Conservation (phyloP, 2,888 invertebrate genomes). For the Uropetala carovei region DNA sequence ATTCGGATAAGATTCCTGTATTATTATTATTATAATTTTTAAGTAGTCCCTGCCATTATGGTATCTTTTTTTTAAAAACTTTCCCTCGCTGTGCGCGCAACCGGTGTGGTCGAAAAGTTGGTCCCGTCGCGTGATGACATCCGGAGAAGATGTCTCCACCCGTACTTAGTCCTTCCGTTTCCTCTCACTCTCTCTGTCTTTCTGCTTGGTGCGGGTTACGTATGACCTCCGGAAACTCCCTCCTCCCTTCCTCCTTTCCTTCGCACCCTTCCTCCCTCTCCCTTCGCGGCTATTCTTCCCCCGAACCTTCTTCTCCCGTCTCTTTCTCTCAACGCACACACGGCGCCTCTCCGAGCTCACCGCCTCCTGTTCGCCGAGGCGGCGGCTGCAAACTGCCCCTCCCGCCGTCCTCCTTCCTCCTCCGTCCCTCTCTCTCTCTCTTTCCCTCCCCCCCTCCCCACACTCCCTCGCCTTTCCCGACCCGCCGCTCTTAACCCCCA, state of each 20-base stretch:
- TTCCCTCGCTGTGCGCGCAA: background rate
- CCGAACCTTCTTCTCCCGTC: background rate
- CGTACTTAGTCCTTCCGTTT: too few relatives aligned
- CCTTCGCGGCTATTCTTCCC: background rate
- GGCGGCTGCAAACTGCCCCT: conserved; percentile 53
- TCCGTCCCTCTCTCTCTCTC: background rate
- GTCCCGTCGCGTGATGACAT: background rate
- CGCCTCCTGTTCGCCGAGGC: conserved; percentile 46
- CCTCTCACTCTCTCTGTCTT: too few relatives aligned
- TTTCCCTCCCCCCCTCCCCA: background rate
- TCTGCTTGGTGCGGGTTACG: too few relatives aligned
- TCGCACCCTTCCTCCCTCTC: background rate
- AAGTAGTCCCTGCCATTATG: too few relatives aligned
- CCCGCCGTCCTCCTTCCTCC: conserved; percentile 1
- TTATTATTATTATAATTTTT: too few relatives aligned
- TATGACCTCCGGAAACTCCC: background rate
- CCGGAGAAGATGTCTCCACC: background rate
- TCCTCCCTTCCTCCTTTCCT: too few relatives aligned
- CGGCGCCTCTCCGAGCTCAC: conserved; percentile 27
- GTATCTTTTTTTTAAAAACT: too few relatives aligned
- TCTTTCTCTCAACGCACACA: background rate
- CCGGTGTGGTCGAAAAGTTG: background rate
- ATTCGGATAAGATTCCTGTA: too few relatives aligned
- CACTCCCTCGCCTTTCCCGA: background rate
- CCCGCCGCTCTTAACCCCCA: background rate